These are phyloP conservation scores for Diabrotica undecimpunctata DNA, from an alignment of 1,140 invertebrate species.

Conservation along the genomic window DNA sequence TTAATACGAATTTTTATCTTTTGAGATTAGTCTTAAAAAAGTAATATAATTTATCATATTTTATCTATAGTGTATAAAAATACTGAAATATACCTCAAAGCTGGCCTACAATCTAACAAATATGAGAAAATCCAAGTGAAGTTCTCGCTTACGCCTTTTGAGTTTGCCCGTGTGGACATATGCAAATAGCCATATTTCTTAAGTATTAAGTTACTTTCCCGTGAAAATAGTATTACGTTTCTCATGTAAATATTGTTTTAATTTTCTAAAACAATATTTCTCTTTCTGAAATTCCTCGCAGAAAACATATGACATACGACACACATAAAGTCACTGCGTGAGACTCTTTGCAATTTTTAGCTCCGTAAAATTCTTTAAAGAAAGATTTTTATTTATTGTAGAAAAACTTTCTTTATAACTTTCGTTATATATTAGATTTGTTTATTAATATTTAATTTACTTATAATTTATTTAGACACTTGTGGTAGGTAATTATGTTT, in stretches of 20 bases:
- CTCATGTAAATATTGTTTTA: background rate
- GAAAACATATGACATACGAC: background rate
- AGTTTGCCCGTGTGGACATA: background rate
- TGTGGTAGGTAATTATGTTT: too few species aligned
- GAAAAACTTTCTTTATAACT: too few species aligned
- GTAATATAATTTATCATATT: too few species aligned
- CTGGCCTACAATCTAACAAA: too few species aligned
- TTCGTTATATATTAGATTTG: too few species aligned
- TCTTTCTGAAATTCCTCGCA: background rate
- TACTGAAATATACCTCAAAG: too few species aligned
- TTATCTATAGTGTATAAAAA: too few species aligned
- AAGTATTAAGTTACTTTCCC: background rate
- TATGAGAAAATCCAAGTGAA: background rate
- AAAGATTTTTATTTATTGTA: too few species aligned
- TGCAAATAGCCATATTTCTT: conserved; percentile 2
- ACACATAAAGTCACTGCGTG: background rate
- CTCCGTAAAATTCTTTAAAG: background rate
- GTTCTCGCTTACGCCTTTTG: background rate
- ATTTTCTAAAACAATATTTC: conserved; percentile 3
- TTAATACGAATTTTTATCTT: too few species aligned
- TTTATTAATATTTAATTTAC: too few species aligned
- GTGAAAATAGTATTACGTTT: background rate
- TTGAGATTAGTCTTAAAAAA: too few species aligned
- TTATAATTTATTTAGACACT: too few species aligned
- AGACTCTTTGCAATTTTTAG: background rate